Base-by-base conservation (phyloP, 2,797 vertebrate species). In the Poeciliopsis paucimaculata region DNA sequence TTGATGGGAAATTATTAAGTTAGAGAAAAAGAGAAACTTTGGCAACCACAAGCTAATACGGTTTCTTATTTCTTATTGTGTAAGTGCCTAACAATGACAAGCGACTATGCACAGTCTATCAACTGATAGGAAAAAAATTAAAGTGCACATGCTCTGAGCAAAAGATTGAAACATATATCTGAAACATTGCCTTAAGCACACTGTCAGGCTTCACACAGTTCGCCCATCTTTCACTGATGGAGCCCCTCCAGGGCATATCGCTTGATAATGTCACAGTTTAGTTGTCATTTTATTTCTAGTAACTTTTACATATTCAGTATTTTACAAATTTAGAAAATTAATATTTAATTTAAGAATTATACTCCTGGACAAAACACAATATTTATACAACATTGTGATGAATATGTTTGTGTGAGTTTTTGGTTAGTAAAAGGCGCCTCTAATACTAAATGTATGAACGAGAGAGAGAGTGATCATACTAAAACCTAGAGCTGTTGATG, bases 401-500 rank as follows among this genome's bases (percentile, higher is more conserved):
- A 39, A 26, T 26, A 23, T 68, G 39, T 9, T 26, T 68, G 36
- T 39, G 64, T 66, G 36, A 66, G 34, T 20, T 26, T 70, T 70
- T 43, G 39, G 39, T n/a, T 26, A 13, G 18, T 68, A 23, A 68
- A 39, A 68, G 9, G 20, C 64, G 41, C 20, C 11, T 70, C 11
- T 70, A 20, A 18, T 20, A 20, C 13, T 57, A 15, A 26, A 64
- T 18, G 28, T 62, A 5, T 36, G 34, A 36, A 55, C 16, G 3
- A 36, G 6, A 34, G 28, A 41, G 39, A 18, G 16, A 43, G 23
- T 6, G 18, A 34, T 2, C 11, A 20, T 75, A 75, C 60, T 39
- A 39, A 51, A 83, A 75, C 77, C 75, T 70, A 47, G 55, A 82
- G 51, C 77, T 81, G 81, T 79, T 81, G 78, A 86, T 81, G 81